phyloP scores from a whole-genome alignment of 1,140 invertebrate genomes.

The Microvelia longipes region DNA sequence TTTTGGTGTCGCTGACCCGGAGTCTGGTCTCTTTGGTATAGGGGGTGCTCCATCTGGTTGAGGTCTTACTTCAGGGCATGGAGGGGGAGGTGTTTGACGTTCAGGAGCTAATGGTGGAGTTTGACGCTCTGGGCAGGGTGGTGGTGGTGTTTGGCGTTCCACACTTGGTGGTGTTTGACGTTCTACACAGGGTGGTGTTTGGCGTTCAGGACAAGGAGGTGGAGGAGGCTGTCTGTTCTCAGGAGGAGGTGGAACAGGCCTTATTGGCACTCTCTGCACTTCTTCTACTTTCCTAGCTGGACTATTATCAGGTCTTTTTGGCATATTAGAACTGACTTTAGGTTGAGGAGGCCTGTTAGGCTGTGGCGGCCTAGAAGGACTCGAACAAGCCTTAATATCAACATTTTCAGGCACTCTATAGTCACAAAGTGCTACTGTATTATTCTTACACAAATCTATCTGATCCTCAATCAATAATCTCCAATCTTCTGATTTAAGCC shows the following conservation, averaged over 20 bases:
- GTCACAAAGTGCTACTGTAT: conserved; percentile 13
- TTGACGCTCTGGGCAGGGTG: not conserved
- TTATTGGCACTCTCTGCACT: no score
- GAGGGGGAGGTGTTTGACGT: not conserved
- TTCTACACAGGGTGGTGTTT: not conserved
- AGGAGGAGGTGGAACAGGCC: not conserved
- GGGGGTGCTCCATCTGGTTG: not conserved
- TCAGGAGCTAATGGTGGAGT: not conserved
- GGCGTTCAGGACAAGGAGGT: not conserved
- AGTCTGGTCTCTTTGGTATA: conserved; percentile 2
- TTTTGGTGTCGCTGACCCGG: not conserved
- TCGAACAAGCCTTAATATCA: not conserved
- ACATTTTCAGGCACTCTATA: not conserved
- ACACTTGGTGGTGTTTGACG: no score
- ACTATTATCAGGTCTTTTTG: not conserved
- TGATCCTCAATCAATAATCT: not conserved
- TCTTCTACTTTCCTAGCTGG: not conserved
- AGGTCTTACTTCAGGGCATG: conserved; percentile 1
- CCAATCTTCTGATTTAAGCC: conserved; percentile 8
- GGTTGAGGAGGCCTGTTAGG: conserved; percentile 7
- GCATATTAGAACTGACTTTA: conserved; percentile 24
- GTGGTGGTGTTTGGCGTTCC: not conserved
- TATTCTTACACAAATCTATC: conserved; percentile 12
- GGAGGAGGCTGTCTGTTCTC: not conserved
- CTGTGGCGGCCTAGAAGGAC: not conserved